Base-by-base conservation (phyloP, 2,888 invertebrate genomes). In the Asteroscopus sphinx region DNA sequence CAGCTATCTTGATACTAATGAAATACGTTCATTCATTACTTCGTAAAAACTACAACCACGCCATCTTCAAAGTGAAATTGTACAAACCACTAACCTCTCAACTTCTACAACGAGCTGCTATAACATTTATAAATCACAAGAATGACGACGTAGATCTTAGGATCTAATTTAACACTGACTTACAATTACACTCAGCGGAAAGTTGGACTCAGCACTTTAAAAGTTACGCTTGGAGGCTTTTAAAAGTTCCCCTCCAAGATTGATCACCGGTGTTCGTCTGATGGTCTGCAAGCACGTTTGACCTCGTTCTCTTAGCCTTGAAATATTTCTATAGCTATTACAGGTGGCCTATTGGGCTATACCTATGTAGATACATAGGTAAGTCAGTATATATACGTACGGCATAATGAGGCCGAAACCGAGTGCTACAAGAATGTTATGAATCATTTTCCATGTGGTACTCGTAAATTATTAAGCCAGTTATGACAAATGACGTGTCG, bases 221-320 rank as follows among this genome's bases (percentile, higher is more conserved):
- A 74, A 67, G 55, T 73, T 66, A 60, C 47, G 66, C 67, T 67
- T 62, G 53, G 66, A 75, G 72, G 74, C 67, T 80, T 77, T 67
- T 69, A 72, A 77, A 82, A 74, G 74, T 79, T 74, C 17, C 53
- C 36, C 44, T 47, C 54, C 39, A 73, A 81, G 85, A 85, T 85
- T 83, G 83, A 86, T 86, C 76, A 77, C 73, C 63, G 57, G 59
- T 55, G 67, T 78, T 75, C 67, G 70, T 63, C 56, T 75, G 69
- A 78, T 74, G 73, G 77, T 74, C 52, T 61, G 48, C 61, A 45
- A 52, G 57, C 77, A 68, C 71, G 74, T 52, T 52, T 71, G 82
- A 73, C 84, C 81, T 76, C 75, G 58, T 69, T 76, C 42, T 16
- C 9, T 11, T 39, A 59, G 54, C 80, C 79, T 81, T 80, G 75